phyloP scores from a whole-genome alignment of 2,888 invertebrate species.

The Tipula confusa region DNA sequence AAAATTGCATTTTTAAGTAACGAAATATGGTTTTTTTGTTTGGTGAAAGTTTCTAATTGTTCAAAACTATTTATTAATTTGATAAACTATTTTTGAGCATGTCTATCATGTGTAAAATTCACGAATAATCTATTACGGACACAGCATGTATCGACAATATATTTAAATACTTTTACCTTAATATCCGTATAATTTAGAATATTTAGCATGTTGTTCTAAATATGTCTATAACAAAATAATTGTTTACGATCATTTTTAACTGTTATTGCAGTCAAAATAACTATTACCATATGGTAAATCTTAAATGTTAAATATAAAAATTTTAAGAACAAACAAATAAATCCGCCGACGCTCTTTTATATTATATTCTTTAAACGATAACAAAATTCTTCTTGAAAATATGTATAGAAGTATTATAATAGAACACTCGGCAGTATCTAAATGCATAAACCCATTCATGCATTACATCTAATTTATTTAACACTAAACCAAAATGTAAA shows the following conservation, averaged over 20 bases:
- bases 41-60: neutral
- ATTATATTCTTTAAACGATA: neutral
- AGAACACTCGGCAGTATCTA: neutral
- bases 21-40: neutral
- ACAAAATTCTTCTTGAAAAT: neutral
- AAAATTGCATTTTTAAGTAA: neutral
- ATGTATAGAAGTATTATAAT: neutral
- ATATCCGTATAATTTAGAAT: neutral
- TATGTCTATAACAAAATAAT: neutral
- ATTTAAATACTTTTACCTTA: too few species aligned
- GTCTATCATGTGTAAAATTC: neutral
- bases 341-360: neutral
- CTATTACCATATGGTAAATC: neutral
- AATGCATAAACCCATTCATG: neutral
- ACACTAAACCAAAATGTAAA: neutral
- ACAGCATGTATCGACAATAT: too few species aligned
- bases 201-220: neutral
- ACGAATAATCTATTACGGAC: neutral
- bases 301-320: neutral
- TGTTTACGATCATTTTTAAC: neutral
- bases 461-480: neutral
- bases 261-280: neutral
- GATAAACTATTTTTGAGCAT: neutral
- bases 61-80: too few species aligned
- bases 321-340: neutral